Evolutionary conservation across 35 echinoderm and acorn worm species (phyloP).

Genomic region (Lytechinus pictus): DNA sequence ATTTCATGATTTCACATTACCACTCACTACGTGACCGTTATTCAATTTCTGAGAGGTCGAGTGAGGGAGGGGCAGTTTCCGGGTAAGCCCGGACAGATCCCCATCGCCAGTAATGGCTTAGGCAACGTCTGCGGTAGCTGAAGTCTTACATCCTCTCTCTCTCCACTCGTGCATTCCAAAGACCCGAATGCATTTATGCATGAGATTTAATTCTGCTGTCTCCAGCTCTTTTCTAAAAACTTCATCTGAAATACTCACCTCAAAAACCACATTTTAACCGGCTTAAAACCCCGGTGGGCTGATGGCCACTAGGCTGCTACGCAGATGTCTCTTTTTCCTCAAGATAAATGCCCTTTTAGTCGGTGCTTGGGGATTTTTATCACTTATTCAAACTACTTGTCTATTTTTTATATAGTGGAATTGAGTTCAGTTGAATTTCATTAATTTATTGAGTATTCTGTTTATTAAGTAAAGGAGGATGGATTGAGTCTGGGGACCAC

Average conservation of each 20-base stretch:
- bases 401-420: neutral
- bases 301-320: neutral
- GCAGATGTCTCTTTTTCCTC: neutral
- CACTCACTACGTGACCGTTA: neutral
- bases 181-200: slow-evolving; percentile 17
- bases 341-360: slow-evolving; percentile 18
- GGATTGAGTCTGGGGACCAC: no score
- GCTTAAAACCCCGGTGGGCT: slow-evolving; percentile 7
- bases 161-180: neutral
- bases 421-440: neutral
- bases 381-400: neutral
- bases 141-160: neutral
- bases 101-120: neutral
- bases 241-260: slow-evolving; percentile 11
- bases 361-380: neutral
- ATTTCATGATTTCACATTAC: slow-evolving; percentile 5
- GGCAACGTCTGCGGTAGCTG: slow-evolving; percentile 15
- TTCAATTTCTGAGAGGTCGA: neutral
- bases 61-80: neutral
- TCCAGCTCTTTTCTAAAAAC: neutral
- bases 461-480: neutral
- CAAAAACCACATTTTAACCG: slow-evolving; percentile 10
- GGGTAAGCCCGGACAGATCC: neutral
- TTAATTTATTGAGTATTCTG: neutral
- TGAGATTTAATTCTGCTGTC: slow-evolving; percentile 11